phyloP scores from a whole-genome alignment of 1,140 invertebrate species.

The Arion vulgaris region DNA sequence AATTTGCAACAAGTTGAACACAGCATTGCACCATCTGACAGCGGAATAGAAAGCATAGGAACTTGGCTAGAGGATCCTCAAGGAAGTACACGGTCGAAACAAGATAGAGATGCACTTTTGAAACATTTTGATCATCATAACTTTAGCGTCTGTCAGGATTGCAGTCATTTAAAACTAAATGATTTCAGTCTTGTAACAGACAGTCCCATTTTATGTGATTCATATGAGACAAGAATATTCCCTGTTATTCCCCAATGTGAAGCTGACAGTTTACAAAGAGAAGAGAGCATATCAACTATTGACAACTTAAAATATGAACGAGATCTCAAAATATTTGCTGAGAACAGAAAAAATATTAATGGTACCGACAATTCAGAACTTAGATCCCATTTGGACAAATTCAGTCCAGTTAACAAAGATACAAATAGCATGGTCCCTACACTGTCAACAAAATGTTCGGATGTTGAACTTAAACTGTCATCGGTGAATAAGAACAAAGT shows the following conservation, averaged over 20 bases:
- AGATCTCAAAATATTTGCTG: neutral
- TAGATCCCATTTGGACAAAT: slow-evolving; percentile 38
- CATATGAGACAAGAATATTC: slow-evolving; percentile 23
- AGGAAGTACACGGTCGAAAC: neutral
- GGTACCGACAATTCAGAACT: slow-evolving; percentile 18
- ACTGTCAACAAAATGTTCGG: slow-evolving; percentile 47
- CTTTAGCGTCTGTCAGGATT: slow-evolving; percentile 28
- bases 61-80: slow-evolving; percentile 11
- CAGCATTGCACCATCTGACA: slow-evolving; percentile 47
- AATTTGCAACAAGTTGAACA: neutral
- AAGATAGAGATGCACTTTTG: slow-evolving; percentile 12
- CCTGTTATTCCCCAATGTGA: neutral
- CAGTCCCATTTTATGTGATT: slow-evolving; percentile 42
- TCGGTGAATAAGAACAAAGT: slow-evolving; percentile 29
- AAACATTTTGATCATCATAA: slow-evolving; percentile 27
- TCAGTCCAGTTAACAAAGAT: neutral
- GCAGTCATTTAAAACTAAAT: slow-evolving; percentile 38
- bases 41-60: slow-evolving; percentile 52
- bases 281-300: slow-evolving; percentile 4
- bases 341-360: neutral
- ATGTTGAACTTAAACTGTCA: no score
- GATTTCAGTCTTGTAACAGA: slow-evolving; percentile 11
- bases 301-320: neutral
- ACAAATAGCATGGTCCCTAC: slow-evolving; percentile 37
- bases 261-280: slow-evolving; percentile 18